Evolutionary conservation across 2,797 vertebrate species (phyloP).

Genomic region (Kryptolebias ocellatus): DNA sequence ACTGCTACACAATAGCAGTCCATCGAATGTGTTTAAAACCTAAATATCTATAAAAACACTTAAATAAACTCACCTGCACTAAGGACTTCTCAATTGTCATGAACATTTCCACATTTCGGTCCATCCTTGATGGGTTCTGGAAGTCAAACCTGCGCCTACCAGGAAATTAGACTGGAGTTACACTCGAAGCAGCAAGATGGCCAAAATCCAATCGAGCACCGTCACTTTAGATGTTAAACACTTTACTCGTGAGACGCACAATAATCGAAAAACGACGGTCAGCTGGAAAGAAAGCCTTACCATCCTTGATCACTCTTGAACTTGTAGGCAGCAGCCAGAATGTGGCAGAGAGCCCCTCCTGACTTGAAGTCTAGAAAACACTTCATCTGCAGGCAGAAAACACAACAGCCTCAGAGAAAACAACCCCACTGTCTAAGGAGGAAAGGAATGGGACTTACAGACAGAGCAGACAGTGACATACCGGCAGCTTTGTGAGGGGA

Average conservation of each 20-base stretch:
- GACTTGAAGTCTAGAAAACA: constrained; percentile 98
- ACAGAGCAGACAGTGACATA: constrained; percentile 55
- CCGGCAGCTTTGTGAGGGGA: constrained; percentile 94
- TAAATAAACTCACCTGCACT: constrained; percentile 86
- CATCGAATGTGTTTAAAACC: not conserved
- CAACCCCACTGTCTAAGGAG: too few relatives aligned
- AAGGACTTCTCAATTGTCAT: constrained; percentile 98
- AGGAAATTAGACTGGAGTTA: constrained; percentile 81
- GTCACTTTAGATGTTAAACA: not conserved
- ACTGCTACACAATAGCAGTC: not conserved
- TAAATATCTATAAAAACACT: not conserved
- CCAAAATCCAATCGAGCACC: constrained; percentile 27
- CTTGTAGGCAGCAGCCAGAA: constrained; percentile 97
- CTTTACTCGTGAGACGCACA: not conserved
- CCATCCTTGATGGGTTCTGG: constrained; percentile 98
- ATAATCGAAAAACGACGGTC: not conserved
- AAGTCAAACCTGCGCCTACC: constrained; percentile 98
- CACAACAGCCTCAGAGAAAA: constrained; percentile 13
- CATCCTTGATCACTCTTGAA: constrained; percentile 99
- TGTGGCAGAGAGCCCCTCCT: constrained; percentile 94
- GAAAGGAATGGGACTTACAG: not conserved
- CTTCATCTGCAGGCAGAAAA: constrained; percentile 86
- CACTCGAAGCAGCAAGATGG: constrained; percentile 63
- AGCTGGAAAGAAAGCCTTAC: constrained; percentile 82
- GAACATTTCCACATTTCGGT: constrained; percentile 98